Evolutionary conservation across 2,888 invertebrate genomes (phyloP).

Genomic region (Hipparchia sbordonii): DNA sequence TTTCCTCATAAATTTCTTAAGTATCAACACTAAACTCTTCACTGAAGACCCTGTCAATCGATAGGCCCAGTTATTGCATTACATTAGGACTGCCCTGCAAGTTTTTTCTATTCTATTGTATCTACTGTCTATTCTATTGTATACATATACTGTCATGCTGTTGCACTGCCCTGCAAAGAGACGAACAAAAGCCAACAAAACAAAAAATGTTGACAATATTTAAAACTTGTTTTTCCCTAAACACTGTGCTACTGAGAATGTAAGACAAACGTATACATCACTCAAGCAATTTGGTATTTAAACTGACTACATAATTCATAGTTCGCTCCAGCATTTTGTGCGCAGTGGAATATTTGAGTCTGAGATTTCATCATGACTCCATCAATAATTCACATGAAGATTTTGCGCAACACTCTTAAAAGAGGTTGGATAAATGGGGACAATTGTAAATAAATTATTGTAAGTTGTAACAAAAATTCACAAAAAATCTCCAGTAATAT

Average conservation of each 20-base stretch:
- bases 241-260: conserved; percentile 34
- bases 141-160: too few species aligned
- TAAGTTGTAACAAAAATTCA: neutral
- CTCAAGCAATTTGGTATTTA: conserved; percentile 64
- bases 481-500: neutral
- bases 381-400: conserved; percentile 54
- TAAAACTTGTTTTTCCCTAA: conserved; percentile 34
- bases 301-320: conserved; percentile 62
- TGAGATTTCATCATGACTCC: conserved; percentile 51
- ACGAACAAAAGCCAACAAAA: neutral
- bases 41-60: too few species aligned
- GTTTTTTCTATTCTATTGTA: too few species aligned
- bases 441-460: conserved; percentile 13
- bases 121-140: too few species aligned
- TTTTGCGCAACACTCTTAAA: conserved; percentile 41
- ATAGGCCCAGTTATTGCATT: too few species aligned
- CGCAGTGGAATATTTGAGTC: conserved; percentile 56
- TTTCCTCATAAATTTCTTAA: too few species aligned
- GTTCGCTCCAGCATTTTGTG: conserved; percentile 42
- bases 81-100: too few species aligned
- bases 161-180: neutral
- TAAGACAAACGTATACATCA: conserved; percentile 51
- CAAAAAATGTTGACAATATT: conserved; percentile 6
- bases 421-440: conserved; percentile 28
- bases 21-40: too few species aligned